Evolutionary conservation across 1,140 invertebrate species (phyloP), one percentile per base, ranked within the genome.

Genomic region (Gryon sp.): DNA sequence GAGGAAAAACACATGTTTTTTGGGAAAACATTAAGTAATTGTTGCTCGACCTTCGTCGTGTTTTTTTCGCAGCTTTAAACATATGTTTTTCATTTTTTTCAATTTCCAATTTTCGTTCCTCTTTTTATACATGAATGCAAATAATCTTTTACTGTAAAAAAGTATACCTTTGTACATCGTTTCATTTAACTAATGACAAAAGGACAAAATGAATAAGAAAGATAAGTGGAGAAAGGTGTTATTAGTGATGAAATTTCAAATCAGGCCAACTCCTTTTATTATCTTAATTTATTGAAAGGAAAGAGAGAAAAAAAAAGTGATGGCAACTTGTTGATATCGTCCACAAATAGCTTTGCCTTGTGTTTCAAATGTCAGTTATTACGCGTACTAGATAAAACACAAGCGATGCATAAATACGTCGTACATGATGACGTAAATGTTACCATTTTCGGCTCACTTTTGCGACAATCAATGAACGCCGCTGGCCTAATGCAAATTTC

Each of bases 241-340:
- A n/a, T n/a, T n/a, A n/a, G n/a, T n/a, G n/a, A n/a, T n/a, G n/a
- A n/a, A n/a, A n/a, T n/a, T n/a, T n/a, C n/a, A n/a, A n/a, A n/a
- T n/a, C n/a, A n/a, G n/a, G n/a, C n/a, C n/a, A n/a, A n/a, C n/a
- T n/a, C n/a, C n/a, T n/a, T n/a, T n/a, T n/a, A n/a, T n/a, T n/a
- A n/a, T n/a, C n/a, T n/a, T n/a, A n/a, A n/a, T n/a, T n/a, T n/a
- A n/a, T n/a, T n/a, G n/a, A n/a, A 24, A 24, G 22, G 22, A 7
- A 24, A 7, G 22, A 7, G 3, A 4, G 7, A 24, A 4, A 24
- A 24, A 24, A 24, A 24, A 7, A 24, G 22, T 24, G 22, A 24
- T 3, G 3, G 22, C 7, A 52, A 69, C 53, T 69, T 69, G 65
- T 69, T 69, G 65, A 52, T 69, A 50, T 60, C 32, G 30, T 24